These are phyloP conservation scores for Blastomussa wellsi DNA, from an alignment of 92 coral and sea anemone species.

Conservation along the genomic window DNA sequence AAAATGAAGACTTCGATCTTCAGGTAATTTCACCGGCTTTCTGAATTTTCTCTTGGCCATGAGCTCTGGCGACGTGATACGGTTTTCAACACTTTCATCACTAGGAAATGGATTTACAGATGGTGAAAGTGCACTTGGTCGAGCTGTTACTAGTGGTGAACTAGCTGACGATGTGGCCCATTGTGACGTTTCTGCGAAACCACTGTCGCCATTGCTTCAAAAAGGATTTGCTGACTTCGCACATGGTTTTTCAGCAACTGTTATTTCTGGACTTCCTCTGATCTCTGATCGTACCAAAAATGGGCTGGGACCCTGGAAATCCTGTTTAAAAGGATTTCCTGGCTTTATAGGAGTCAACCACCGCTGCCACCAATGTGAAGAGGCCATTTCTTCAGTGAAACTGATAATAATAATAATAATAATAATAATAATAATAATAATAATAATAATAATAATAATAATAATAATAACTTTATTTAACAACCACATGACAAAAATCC, in stretches of 20 bases:
- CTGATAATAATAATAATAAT: too few species aligned
- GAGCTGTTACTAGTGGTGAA: neutral
- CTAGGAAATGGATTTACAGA: neutral
- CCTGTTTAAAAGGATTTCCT: neutral
- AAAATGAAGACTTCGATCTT: slow-evolving; percentile 46
- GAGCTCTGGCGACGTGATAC: too few species aligned
- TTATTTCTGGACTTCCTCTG: neutral
- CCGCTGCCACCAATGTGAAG: slow-evolving; percentile 40
- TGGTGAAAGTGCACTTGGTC: too few species aligned
- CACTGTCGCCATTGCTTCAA: neutral
- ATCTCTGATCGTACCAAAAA: slow-evolving; percentile 2
- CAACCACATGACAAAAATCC: too few species aligned
- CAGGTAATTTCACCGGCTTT: slow-evolving; percentile 32
- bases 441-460: too few species aligned
- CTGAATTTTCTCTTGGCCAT: slow-evolving; percentile 1
- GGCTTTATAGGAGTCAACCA: neutral
- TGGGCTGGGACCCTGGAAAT: neutral
- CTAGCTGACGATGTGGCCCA: neutral
- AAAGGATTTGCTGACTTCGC: too few species aligned
- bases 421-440: too few species aligned
- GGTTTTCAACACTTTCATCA: neutral
- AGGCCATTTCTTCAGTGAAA: neutral
- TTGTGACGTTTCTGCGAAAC: neutral
- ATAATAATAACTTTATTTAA: too few species aligned
- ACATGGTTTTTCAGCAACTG: neutral